These are phyloP conservation scores for Eulacestoma nigropectus DNA, from an alignment of 2,113 vertebrate genomes.

Conservation along the genomic window DNA sequence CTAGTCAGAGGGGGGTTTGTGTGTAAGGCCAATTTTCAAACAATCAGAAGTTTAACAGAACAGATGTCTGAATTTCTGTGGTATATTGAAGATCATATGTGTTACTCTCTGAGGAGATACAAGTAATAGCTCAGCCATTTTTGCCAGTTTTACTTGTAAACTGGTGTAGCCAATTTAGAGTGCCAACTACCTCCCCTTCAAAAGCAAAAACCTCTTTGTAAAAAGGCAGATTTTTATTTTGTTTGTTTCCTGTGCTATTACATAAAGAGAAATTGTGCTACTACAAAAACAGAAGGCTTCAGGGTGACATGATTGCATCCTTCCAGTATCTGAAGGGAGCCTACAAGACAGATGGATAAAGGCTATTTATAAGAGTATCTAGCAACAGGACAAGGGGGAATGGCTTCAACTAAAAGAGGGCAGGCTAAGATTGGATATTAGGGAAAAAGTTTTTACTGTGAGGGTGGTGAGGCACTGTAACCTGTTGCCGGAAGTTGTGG, in stretches of 20 bases:
- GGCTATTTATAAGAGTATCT: not conserved
- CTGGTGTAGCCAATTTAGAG: not conserved
- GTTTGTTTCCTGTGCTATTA: not conserved
- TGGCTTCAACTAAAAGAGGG: not conserved
- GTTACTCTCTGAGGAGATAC: not conserved
- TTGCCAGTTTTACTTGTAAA: not conserved
- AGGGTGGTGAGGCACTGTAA: no score
- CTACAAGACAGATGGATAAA: not conserved
- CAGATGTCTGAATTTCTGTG: not conserved
- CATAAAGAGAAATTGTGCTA: not conserved
- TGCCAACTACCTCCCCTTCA: not conserved
- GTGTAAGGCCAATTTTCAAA: not conserved
- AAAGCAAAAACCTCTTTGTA: not conserved
- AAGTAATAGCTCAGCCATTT: not conserved
- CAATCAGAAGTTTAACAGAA: constrained; percentile 19
- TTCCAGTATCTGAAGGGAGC: not conserved
- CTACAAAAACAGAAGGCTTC: not conserved
- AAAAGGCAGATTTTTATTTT: not conserved
- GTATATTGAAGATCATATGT: not conserved
- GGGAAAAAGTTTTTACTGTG: not conserved
- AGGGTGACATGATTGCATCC: not conserved
- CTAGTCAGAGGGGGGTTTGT: not conserved
- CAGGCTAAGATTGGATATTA: not conserved
- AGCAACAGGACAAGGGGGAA: not conserved
- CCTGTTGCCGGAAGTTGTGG: not conserved